Base-by-base conservation (phyloP, 1,140 invertebrate species). In the Hyposmocoma kahamanoa region DNA sequence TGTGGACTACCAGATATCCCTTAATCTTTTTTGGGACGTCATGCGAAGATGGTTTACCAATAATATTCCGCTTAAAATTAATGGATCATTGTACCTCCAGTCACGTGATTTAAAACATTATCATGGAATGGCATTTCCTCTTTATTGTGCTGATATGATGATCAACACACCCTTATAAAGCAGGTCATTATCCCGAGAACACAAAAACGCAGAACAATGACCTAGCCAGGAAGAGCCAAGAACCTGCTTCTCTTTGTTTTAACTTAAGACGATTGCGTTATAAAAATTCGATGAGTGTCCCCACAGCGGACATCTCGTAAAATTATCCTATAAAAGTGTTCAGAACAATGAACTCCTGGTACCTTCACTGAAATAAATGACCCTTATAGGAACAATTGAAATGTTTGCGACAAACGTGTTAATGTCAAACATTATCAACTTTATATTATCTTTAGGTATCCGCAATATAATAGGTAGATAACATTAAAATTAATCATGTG, bases 261-360 rank as follows among this genome's bases (percentile, higher is more conserved):
- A 45, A 56, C 53, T 51, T 47, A 53, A 53, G 34, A 52, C 70
- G 70, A 75, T 67, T 74, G 56, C 52, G 56, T 51, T 71, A 79
- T 84, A 74, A 79, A 79, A 79, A 84, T 84, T 84, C 81, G 62
- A 69, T 26, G 42, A 70, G 54, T 73, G 76, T 76, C 54, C 56
- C 58, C 47, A 45, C 50, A 62, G 56, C 69, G 69, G 68, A 67
- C 71, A 72, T 77, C 65, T 72, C 70, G 67, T 77, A 77, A 78
- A 78, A 80, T 76, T 78, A n/a, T 79, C 62, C 68, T 80, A 64
- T 55, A 53, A 41, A 13, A 20, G 18, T 50, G 51, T 63, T 60
- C 61, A 60, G 67, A 71, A 72, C 77, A 74, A 73, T 79, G 77
- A 83, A 78, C 70, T 62, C 47, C 3, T 1, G 11, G 13, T 36